These are phyloP conservation scores for Andrena praecox DNA, from an alignment of 2,888 invertebrate genomes.

Conservation along the genomic window DNA sequence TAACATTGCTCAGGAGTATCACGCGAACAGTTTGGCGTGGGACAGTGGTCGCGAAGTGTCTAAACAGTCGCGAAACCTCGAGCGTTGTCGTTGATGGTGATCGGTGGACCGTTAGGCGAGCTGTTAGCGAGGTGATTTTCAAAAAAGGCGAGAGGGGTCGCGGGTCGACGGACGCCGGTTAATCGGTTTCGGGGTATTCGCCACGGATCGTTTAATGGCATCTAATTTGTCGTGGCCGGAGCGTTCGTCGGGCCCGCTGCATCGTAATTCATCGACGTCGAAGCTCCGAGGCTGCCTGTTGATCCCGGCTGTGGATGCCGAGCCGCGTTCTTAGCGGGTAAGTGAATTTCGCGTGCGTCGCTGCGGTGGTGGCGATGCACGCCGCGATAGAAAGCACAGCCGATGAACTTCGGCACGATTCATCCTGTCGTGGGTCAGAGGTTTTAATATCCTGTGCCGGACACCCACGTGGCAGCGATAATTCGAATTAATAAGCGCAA, in stretches of 20 bases:
- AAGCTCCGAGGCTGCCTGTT: slow-evolving; percentile 49
- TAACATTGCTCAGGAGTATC: not conserved
- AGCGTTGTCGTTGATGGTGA: slow-evolving; percentile 4
- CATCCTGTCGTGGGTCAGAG: slow-evolving; percentile 76
- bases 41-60: not conserved
- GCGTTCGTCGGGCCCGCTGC: slow-evolving; percentile 17
- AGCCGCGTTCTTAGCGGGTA: slow-evolving; percentile 24
- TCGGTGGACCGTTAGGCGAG: slow-evolving; percentile 1
- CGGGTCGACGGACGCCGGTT: slow-evolving; percentile 5
- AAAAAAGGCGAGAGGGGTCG: slow-evolving; percentile 10
- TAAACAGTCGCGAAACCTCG: not conserved
- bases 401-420: slow-evolving; percentile 58
- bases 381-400: slow-evolving; percentile 20
- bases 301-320: slow-evolving; percentile 33
- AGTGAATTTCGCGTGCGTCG: slow-evolving; percentile 37
- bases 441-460: slow-evolving; percentile 83
- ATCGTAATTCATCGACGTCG: slow-evolving; percentile 45
- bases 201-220: slow-evolving; percentile 40
- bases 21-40: not conserved
- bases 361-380: not conserved
- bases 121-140: slow-evolving; percentile 5
- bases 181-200: slow-evolving; percentile 7
- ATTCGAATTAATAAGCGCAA: slow-evolving; percentile 84
- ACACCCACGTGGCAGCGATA: slow-evolving; percentile 81
- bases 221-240: slow-evolving; percentile 30